Conservation (phyloP, 1,140 invertebrate genomes). For the Drosophila saltans region DNA sequence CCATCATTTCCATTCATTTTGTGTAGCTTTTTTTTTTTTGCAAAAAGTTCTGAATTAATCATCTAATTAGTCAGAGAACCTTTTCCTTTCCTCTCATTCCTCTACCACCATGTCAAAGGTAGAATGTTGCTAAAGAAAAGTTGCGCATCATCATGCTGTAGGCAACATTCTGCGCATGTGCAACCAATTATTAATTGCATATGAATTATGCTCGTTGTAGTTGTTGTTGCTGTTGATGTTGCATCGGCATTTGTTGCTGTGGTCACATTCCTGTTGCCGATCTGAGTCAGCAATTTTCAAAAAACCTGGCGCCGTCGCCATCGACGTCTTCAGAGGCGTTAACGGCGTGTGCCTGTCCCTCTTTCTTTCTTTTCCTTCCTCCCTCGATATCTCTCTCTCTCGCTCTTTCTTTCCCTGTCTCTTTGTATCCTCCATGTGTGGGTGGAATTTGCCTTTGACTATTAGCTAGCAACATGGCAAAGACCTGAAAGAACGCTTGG, state of each 20-base stretch:
- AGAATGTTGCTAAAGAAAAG: slow-evolving; percentile 45
- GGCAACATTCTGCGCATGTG: slow-evolving; percentile 72
- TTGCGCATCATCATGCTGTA: slow-evolving; percentile 70
- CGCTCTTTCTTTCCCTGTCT: not conserved
- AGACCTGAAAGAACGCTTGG: slow-evolving; percentile 34
- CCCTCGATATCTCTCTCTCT: slow-evolving; percentile 4
- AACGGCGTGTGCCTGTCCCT: slow-evolving; percentile 70
- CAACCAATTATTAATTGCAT: slow-evolving; percentile 83
- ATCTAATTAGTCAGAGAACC: slow-evolving; percentile 47
- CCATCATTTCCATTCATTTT: slow-evolving; percentile 4
- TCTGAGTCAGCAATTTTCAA: slow-evolving; percentile 70
- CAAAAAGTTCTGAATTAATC: slow-evolving; percentile 26
- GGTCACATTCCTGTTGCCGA: slow-evolving; percentile 51
- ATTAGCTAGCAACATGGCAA: slow-evolving; percentile 26
- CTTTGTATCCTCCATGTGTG: slow-evolving; percentile 13
- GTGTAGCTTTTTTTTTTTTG: not conserved
- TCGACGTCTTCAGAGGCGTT: slow-evolving; percentile 67
- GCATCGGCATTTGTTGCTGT: slow-evolving; percentile 14
- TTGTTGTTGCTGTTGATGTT: not conserved
- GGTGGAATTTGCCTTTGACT: slow-evolving; percentile 41
- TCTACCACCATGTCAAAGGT: slow-evolving; percentile 41
- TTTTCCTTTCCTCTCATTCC: slow-evolving; percentile 5
- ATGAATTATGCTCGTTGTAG: slow-evolving; percentile 65
- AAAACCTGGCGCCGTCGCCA: slow-evolving; percentile 56
- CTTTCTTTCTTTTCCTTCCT: not conserved